Conservation (phyloP, 1,140 invertebrate genomes). For the Homalodisca vitripennis region DNA sequence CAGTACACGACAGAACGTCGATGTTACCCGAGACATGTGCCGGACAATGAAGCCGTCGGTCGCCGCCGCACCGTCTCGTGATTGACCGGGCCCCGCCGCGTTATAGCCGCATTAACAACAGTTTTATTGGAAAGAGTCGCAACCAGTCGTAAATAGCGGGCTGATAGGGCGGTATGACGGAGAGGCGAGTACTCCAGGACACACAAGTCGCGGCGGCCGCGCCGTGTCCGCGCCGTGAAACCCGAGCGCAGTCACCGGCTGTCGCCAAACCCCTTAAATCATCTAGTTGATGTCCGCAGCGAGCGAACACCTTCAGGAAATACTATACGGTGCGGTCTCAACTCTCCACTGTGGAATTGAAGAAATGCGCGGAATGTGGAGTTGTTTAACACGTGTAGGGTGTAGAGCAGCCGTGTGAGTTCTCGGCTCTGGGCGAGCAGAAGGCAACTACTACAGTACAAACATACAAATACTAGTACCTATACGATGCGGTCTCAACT, state of each 20-base stretch:
- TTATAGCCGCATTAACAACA: conserved; percentile 1
- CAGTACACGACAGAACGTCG: too few relatives aligned
- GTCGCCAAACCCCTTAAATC: conserved; percentile 8
- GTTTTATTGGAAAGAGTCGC: conserved; percentile 10
- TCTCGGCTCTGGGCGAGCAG: too few relatives aligned
- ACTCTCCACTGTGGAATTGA: background rate
- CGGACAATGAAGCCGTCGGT: conserved; percentile 5
- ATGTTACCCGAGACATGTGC: too few relatives aligned
- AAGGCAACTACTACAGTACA: too few relatives aligned
- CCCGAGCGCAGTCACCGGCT: background rate
- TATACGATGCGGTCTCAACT: too few relatives aligned
- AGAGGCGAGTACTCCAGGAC: too few relatives aligned
- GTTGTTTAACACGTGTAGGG: too few relatives aligned
- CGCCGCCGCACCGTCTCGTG: background rate
- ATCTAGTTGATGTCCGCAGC: background rate
- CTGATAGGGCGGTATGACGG: too few relatives aligned
- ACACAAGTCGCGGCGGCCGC: too few relatives aligned
- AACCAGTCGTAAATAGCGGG: conserved; percentile 3
- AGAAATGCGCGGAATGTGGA: background rate
- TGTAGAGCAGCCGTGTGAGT: too few relatives aligned
- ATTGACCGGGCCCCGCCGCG: conserved; percentile 2
- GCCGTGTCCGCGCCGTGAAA: too few relatives aligned
- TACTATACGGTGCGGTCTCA: background rate
- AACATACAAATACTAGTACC: too few relatives aligned
- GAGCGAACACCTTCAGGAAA: background rate